Evolutionary conservation across 1,140 invertebrate species (phyloP).

Genomic region (Semibalanus balanoides): DNA sequence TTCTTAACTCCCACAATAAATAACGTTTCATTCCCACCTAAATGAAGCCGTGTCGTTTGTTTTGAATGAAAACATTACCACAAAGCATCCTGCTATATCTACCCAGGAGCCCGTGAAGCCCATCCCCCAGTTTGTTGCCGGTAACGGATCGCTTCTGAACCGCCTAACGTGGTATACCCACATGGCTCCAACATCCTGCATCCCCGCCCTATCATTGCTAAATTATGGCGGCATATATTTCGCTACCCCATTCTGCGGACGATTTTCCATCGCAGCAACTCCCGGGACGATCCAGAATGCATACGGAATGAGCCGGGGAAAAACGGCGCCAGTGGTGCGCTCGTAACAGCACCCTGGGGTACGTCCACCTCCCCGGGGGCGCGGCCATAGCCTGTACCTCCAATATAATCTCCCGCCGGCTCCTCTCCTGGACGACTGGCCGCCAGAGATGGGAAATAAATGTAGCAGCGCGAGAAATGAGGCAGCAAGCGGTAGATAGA

Average conservation of each 20-base stretch:
- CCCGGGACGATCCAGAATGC: neutral
- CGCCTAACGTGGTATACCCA: neutral
- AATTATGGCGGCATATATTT: constrained; percentile 2
- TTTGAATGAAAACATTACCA: too few relatives aligned
- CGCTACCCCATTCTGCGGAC: neutral
- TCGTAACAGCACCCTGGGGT: neutral
- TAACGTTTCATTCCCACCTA: too few relatives aligned
- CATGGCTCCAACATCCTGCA: neutral
- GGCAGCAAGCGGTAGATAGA: neutral
- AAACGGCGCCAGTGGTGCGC: neutral
- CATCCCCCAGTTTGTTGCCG: too few relatives aligned
- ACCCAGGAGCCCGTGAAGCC: too few relatives aligned
- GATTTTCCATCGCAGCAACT: neutral
- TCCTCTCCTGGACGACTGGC: too few relatives aligned
- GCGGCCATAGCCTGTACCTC: neutral
- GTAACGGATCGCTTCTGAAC: too few relatives aligned
- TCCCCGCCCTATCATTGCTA: neutral
- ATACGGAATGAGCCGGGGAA: neutral
- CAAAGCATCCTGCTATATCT: too few relatives aligned
- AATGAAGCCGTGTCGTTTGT: too few relatives aligned
- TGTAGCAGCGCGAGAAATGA: neutral
- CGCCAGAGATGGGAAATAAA: neutral
- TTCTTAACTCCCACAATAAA: too few relatives aligned
- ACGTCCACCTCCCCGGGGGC: neutral
- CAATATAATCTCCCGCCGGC: neutral